These are phyloP conservation scores for Pteropus alecto DNA, from an alignment of 2,113 vertebrate genomes.

Conservation along the genomic window DNA sequence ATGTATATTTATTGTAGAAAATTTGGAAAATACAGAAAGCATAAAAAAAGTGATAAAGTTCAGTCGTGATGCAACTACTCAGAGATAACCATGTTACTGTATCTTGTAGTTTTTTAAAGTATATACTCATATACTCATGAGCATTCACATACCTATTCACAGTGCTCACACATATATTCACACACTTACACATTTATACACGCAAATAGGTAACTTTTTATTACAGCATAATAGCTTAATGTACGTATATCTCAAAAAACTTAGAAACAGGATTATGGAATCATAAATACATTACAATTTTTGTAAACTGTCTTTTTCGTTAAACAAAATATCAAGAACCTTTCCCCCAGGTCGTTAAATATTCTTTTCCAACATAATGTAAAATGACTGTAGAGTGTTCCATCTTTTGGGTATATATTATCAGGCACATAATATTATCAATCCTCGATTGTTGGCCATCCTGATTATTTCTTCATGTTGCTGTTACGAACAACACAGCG, in stretches of 20 bases:
- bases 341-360: not conserved
- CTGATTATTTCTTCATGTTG: not conserved
- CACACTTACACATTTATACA: not conserved
- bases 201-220: not conserved
- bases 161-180: not conserved
- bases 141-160: not conserved
- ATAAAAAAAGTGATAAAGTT: not conserved
- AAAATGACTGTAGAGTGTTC: not conserved
- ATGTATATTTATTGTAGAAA: not conserved
- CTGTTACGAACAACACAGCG: not conserved
- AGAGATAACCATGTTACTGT: not conserved
- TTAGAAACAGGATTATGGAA: not conserved
- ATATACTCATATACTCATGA: not conserved
- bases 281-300: not conserved
- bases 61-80: not conserved
- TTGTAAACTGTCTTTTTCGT: not conserved
- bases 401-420: not conserved
- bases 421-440: not conserved
- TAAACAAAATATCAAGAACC: not conserved
- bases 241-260: not conserved
- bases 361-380: not conserved
- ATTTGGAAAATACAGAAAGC: conserved; percentile 10
- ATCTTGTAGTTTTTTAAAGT: not conserved
- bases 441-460: not conserved
- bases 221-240: not conserved